phyloP scores from a whole-genome alignment of 1,140 invertebrate genomes.

The Macrosteles quadrilineatus region DNA sequence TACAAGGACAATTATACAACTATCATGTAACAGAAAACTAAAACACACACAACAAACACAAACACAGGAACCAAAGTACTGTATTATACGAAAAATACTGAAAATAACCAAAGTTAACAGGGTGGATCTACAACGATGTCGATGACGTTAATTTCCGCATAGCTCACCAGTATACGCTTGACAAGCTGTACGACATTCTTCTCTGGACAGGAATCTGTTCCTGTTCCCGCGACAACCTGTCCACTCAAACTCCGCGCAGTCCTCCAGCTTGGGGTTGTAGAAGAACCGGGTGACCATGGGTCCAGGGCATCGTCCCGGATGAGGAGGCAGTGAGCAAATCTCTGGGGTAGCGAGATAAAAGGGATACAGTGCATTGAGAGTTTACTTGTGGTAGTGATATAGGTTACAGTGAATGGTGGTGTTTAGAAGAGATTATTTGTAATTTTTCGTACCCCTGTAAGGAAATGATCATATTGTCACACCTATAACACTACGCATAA shows the following conservation, averaged over 20 bases:
- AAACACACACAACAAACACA: not conserved
- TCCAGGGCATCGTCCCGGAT: constrained; percentile 38
- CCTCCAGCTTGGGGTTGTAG: constrained; percentile 59
- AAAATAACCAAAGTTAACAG: not conserved
- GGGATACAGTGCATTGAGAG: no score
- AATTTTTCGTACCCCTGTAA: no score
- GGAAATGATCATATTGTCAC: no score
- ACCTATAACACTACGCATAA: no score
- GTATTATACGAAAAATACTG: no score
- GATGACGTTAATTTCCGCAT: not conserved
- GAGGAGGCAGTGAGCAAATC: constrained; percentile 38
- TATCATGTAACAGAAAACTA: not conserved
- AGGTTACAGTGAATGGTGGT: no score
- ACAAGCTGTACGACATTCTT: constrained; percentile 61
- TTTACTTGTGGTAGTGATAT: no score
- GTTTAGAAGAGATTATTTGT: no score
- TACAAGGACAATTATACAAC: not conserved
- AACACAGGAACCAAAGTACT: not conserved
- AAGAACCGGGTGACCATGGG: constrained; percentile 34
- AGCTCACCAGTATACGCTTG: constrained; percentile 49
- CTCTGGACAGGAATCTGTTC: constrained; percentile 67
- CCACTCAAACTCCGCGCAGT: constrained; percentile 71
- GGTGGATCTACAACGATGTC: not conserved
- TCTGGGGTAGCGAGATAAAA: constrained; percentile 29
- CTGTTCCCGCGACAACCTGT: constrained; percentile 73